These are phyloP conservation scores for Cyphomyrmex costatus DNA, from an alignment of 1,140 invertebrate genomes.

Conservation along the genomic window DNA sequence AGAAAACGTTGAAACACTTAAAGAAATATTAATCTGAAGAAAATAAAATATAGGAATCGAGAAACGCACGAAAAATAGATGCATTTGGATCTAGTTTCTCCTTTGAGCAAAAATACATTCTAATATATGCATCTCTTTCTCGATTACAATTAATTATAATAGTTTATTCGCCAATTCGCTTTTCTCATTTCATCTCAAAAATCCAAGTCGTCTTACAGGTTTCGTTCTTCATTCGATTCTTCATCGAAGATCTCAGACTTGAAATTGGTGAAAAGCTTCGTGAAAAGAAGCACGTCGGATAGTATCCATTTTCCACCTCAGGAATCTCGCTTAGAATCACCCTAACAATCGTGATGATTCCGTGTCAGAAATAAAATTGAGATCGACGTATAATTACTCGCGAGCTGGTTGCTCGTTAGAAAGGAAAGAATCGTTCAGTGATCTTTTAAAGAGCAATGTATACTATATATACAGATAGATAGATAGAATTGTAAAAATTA, in stretches of 20 bases:
- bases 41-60: not conserved
- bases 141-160: slow-evolving; percentile 1
- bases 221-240: not conserved
- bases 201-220: not conserved
- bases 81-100: not conserved
- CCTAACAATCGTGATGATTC: slow-evolving; percentile 15
- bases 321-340: slow-evolving; percentile 30
- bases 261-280: slow-evolving; percentile 22
- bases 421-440: slow-evolving; percentile 39
- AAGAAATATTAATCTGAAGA: not conserved
- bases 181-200: not conserved
- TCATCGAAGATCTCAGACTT: not conserved
- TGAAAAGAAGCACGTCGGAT: not conserved
- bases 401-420: slow-evolving; percentile 64
- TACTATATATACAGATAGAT: not conserved
- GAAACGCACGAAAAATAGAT: not conserved
- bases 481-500: slow-evolving; percentile 25
- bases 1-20: not conserved
- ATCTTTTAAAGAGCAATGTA: slow-evolving; percentile 6
- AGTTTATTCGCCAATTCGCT: not conserved
- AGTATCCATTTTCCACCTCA: slow-evolving; percentile 37
- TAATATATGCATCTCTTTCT: not conserved
- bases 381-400: slow-evolving; percentile 70
- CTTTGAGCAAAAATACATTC: not conserved
- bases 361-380: slow-evolving; percentile 69